A percentile compares a stretch with the other conserved stretches of the same genome.
Conservation (phyloP, 2,888 invertebrate species). For the Bellardia pandia region DNA sequence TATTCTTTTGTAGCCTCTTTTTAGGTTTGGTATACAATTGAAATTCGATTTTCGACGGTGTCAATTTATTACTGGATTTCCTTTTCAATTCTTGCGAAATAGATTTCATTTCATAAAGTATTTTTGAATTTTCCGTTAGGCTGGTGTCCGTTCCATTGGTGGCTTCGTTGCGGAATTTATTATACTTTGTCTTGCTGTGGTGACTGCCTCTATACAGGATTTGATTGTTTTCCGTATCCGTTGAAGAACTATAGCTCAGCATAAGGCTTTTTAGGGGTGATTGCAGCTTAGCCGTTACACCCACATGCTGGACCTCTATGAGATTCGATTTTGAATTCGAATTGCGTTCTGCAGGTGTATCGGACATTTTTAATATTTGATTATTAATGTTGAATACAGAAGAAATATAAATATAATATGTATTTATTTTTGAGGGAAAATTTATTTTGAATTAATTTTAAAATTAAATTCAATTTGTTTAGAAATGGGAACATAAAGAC, state of each 20-base stretch:
- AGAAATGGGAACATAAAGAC: too few relatives aligned
- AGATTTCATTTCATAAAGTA: conserved; percentile 80
- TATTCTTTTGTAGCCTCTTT: conserved; percentile 69
- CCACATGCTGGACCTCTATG: conserved; percentile 81
- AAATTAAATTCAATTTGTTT: too few relatives aligned
- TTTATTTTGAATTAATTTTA: not conserved
- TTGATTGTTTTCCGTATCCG: conserved; percentile 78
- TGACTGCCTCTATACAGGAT: conserved; percentile 66
- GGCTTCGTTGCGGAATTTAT: conserved; percentile 76
- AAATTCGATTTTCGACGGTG: conserved; percentile 82
- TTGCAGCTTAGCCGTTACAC: conserved; percentile 81
- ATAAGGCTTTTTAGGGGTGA: conserved; percentile 79
- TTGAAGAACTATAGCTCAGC: conserved; percentile 78
- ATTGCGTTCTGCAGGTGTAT: conserved; percentile 76
- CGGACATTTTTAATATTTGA: conserved; percentile 76
- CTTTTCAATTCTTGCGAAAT: conserved; percentile 69
- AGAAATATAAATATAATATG: not conserved
- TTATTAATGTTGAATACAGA: not conserved
- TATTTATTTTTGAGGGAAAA: not conserved
- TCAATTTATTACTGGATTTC: conserved; percentile 62
- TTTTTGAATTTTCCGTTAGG: conserved; percentile 73
- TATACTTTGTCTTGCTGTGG: conserved; percentile 75
- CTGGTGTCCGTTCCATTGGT: conserved; percentile 71
- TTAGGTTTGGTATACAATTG: conserved; percentile 77
- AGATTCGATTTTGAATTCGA: conserved; percentile 78